Percentiles rank a stretch among this genome's conserved stretches.
Conservation (phyloP, 2,113 vertebrate species). For the Dicaeum eximium region DNA sequence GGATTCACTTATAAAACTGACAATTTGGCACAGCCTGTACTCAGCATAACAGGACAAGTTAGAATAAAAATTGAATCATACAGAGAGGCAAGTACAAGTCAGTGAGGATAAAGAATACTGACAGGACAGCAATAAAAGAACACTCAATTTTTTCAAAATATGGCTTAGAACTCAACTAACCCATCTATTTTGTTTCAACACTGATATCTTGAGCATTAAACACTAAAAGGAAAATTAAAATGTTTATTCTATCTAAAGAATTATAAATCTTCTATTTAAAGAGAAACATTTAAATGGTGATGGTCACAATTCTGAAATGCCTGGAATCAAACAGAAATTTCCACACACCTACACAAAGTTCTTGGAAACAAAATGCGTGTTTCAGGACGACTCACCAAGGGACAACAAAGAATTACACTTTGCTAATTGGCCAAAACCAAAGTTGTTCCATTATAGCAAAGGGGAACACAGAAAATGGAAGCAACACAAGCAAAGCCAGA, state of each 20-base stretch:
- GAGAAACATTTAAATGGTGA: background rate
- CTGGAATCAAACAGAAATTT: background rate
- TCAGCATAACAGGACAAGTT: background rate
- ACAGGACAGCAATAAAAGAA: background rate
- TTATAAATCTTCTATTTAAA: background rate
- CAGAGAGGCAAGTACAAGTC: background rate
- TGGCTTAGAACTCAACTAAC: background rate
- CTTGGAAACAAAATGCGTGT: background rate
- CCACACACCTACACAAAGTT: background rate
- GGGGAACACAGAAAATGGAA: background rate
- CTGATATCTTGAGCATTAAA: background rate
- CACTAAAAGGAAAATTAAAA: background rate
- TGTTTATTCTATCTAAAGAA: background rate
- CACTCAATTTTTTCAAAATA: background rate
- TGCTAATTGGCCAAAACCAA: background rate
- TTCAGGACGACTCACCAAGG: background rate
- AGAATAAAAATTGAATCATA: background rate
- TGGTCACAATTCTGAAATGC: background rate
- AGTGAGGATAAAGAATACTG: background rate
- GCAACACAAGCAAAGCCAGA: background rate
- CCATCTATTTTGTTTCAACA: background rate
- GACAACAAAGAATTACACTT: background rate
- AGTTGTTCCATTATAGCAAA: background rate
- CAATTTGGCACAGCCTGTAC: slow-evolving; percentile 26
- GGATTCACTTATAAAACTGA: slow-evolving; percentile 26